Conservation (phyloP, 1,140 invertebrate genomes). For the Drosophila asahinai region DNA sequence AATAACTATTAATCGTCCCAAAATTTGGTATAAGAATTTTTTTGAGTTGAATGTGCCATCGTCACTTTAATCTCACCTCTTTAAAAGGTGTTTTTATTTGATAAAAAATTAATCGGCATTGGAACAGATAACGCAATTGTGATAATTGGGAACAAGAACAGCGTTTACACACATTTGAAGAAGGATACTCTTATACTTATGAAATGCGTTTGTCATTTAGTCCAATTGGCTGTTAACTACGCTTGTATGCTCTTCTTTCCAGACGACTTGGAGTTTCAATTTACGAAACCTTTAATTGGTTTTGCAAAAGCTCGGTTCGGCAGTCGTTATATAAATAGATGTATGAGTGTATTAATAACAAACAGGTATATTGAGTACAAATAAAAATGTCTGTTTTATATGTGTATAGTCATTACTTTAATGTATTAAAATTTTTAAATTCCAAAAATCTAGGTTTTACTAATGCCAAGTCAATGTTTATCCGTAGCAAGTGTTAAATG, state of each 20-base stretch:
- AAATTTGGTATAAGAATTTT: no score
- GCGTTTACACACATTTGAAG: slow-evolving; percentile 17
- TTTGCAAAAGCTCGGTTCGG: slow-evolving; percentile 26
- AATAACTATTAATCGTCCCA: no score
- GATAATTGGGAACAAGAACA: slow-evolving; percentile 15
- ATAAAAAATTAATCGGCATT: slow-evolving; percentile 16
- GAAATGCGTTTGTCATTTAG: slow-evolving; percentile 30
- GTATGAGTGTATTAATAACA: slow-evolving; percentile 9
- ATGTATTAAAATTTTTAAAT: slow-evolving; percentile 6
- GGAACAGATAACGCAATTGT: no score
- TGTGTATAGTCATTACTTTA: slow-evolving; percentile 3
- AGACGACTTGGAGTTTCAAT: slow-evolving; percentile 36
- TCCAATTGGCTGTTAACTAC: slow-evolving; percentile 22
- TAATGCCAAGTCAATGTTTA: slow-evolving; percentile 13
- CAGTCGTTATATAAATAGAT: slow-evolving; percentile 23
- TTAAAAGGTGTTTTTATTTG: no score
- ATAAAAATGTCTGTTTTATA: slow-evolving; percentile 1
- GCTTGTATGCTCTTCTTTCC: slow-evolving; percentile 16
- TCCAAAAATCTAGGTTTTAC: slow-evolving; percentile 1
- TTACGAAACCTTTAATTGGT: slow-evolving; percentile 69
- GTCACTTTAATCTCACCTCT: no score
- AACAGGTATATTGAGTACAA: slow-evolving; percentile 22
- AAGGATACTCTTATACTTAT: slow-evolving; percentile 5
- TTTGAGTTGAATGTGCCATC: no score
- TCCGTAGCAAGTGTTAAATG: slow-evolving; percentile 8